Evolutionary conservation across 2,888 invertebrate species (phyloP), one percentile per base, ranked within the genome.

Genomic region (Papilio gigon): DNA sequence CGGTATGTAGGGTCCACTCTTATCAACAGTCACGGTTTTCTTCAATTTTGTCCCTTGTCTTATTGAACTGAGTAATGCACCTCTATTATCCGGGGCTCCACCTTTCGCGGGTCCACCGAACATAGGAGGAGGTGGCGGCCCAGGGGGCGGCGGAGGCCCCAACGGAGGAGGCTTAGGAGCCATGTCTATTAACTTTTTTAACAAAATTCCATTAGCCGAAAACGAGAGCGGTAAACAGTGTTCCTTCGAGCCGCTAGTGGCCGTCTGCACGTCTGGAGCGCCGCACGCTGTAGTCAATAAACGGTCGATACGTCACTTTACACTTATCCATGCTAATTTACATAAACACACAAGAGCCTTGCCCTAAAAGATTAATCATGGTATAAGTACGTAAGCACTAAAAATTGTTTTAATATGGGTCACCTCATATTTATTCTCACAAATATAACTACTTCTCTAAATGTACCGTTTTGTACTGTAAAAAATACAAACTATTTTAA

Each of bases 1-100:
- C 76, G 94, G 91, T 75, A 97, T 90, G 62, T 93, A 84, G 0
- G 98, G 98, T 64, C 94, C 95, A 93, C 98, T 98, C 87, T 97
- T 96, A 84, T 98, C 98, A 78, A 96, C 95, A n/a, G 98, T 98
- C 0, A 95, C 95, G 65, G 97, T 93, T 89, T 97, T 98, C 86
- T 96, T 97, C 74, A 98, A 89, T 78, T 94, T 94, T 64, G 95
- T 89, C 68, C 98, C 98, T 84, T 95, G 95, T 77, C 97, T 94
- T 78, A 98, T 98, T 12, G 97, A 96, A 79, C 94, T 95, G 53
- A 98, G 90, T 70, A 98, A 90, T 59, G 96, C 94, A 78, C 94
- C 93, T 80, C 97, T 92, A 70, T 93, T 92, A 76, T 95, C 94
- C n/a, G 93, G 88, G 0, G 89, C 84, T n/a, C 86, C 81, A 66